Evolutionary conservation across 2,113 vertebrate genomes (phyloP), one percentile per base, ranked within the genome.

Genomic region (Blennius ocellaris): DNA sequence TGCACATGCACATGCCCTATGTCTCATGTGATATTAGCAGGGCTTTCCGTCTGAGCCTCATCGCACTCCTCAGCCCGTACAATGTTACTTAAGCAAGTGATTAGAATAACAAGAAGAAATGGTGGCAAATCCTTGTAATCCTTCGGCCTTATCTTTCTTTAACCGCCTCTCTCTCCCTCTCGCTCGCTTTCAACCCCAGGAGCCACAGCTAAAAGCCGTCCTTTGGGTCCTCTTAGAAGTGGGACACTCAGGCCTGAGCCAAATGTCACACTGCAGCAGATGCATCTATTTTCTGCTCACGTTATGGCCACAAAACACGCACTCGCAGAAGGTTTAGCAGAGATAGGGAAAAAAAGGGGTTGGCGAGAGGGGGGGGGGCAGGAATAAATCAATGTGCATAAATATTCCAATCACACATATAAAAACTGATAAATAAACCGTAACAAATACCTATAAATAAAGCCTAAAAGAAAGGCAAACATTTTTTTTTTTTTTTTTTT

Each of bases 231-330:
- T 39, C 59, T 86, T 47, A 79, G 82, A 88, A 83, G 80, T 85
- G 81, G 82, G 81, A 87, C 87, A 82, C 64, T 68, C 68, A 50
- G 62, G 73, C 70, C 59, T 57, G 11, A 38, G 72, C 83, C 67
- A 90, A 92, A 90, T 90, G 87, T 90, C 87, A 89, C 86, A 84
- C 76, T 76, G 74, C 67, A 81, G 78, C 55, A 51, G 76, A 69
- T 58, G 81, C 72, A 85, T 87, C 69, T 76, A 78, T 83, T 83
- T 84, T 81, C 88, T 69, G 67, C 77, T 85, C 84, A 81, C 79
- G 77, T 72, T 67, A 51, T 2, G 50, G 68, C 72, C 68, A 69
- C 76, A 70, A 48, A 64, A 64, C 58, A 40, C 77, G 50, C 61
- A 10, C 64, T 70, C 30, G 49, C 45, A 40, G 30, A 80, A 71